A percentile compares a stretch with the other conserved stretches of the same genome.
These are phyloP conservation scores for Natrix natrix DNA, from an alignment of 2,797 vertebrate genomes.

Conservation along the genomic window DNA sequence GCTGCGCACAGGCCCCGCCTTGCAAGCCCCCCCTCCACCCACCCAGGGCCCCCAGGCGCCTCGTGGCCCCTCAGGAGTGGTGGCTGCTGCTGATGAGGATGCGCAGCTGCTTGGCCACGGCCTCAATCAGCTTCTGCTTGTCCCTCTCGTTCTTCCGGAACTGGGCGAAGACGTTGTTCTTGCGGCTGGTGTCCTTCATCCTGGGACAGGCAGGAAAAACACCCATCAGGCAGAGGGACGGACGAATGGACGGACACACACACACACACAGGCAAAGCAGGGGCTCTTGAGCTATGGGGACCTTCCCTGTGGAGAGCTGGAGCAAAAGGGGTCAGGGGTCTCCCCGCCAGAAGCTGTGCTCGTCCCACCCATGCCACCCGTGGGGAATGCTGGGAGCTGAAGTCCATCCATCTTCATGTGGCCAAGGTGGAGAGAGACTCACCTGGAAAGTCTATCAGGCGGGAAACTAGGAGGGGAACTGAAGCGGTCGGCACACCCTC, in stretches of 20 bases:
- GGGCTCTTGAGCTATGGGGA: background rate
- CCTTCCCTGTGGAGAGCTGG: background rate
- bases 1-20: background rate
- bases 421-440: too few species aligned
- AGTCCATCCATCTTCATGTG: too few species aligned
- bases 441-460: background rate
- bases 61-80: constrained; percentile 74
- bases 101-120: constrained; percentile 91
- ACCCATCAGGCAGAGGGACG: background rate
- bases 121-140: constrained; percentile 92
- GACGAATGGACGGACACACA: too few species aligned
- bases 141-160: constrained; percentile 94
- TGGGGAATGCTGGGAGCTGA: too few species aligned
- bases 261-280: background rate
- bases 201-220: constrained; percentile 64
- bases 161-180: constrained; percentile 93
- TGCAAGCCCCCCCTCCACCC: background rate
- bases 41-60: background rate
- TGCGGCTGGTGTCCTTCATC: constrained; percentile 92
- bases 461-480: background rate
- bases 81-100: constrained; percentile 87
- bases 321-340: background rate
- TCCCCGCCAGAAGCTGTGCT: background rate
- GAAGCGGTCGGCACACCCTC: background rate
- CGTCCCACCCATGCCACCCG: background rate